Evolutionary conservation across 1,140 invertebrate species (phyloP), one percentile per base, ranked within the genome.

Genomic region (Lordiphosa mommai): DNA sequence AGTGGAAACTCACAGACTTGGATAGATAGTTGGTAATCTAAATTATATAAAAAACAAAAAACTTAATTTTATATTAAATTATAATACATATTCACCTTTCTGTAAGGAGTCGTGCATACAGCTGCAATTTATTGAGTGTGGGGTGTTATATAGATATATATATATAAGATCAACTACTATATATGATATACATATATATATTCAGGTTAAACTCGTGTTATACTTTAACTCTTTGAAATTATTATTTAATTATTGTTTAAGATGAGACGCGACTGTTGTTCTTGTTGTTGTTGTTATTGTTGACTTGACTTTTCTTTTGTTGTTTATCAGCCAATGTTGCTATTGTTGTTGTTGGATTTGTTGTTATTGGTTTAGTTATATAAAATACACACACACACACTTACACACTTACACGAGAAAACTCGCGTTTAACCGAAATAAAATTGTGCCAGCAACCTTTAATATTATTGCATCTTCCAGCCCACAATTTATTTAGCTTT

Each of bases 101-200:
- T 84, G 77, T 72, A 84, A 84, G 72, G 77, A 84, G 77, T 85
- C 77, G 77, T 84, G 77, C 77, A 84, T 84, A 77, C 79, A 77
- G 79, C 77, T 77, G 72, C 72, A 76, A 80, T 74, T 84, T 64
- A 71, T 80, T 71, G 77, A 76, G 76, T 80, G 61, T 67, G 58
- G 71, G 20, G 20, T 23, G 20, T 23, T 20, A n/a, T n/a, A 52
- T 58, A 34, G 27, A 30, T 34, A 23, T 50, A 50, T 50, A 70
- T 44, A 80, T 59, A 76, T 61, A 72, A 72, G 60, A 61, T 63
- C 44, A 58, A 59, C 47, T 61, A 60, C 46, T 29, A 23, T 58
- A 57, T 57, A 46, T 33, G 51, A 66, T 34, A 67, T 41, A 47
- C 32, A 61, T 53, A 51, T 5, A 59, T 46, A 40, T 51, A 58